Conservation (phyloP, 1,140 invertebrate genomes). For the Leptopilina boulardi region DNA sequence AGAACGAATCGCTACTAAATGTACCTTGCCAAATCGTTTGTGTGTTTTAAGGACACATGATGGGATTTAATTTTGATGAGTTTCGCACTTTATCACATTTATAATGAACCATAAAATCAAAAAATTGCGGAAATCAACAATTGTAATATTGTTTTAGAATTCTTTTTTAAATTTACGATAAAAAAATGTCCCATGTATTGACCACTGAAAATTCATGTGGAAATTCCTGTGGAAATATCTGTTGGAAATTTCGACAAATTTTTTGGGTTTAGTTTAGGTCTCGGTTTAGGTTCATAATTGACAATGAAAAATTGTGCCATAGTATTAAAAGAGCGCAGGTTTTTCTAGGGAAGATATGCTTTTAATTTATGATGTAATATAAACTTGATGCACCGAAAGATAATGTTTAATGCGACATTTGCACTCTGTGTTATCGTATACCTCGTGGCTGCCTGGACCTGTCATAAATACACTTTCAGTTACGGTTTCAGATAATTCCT, state of each 20-base stretch:
- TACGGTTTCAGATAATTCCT: slow-evolving; percentile 11
- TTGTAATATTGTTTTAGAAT: too few species aligned
- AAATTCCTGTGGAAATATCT: too few species aligned
- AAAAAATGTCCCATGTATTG: too few species aligned
- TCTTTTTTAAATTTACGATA: too few species aligned
- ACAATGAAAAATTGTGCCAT: not conserved
- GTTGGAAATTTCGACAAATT: too few species aligned
- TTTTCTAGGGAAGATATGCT: not conserved
- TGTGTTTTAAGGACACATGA: slow-evolving; percentile 24
- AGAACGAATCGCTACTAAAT: slow-evolving; percentile 30
- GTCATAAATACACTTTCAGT: slow-evolving; percentile 9
- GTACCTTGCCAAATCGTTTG: slow-evolving; percentile 16
- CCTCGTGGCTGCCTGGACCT: not conserved
- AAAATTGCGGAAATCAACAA: not conserved
- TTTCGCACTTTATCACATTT: slow-evolving; percentile 9
- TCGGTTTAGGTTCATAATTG: too few species aligned
- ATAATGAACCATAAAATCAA: slow-evolving; percentile 10
- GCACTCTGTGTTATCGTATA: slow-evolving; percentile 21
- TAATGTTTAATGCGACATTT: slow-evolving; percentile 19
- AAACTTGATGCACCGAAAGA: slow-evolving; percentile 21
- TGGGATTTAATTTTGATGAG: not conserved
- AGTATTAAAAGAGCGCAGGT: not conserved
- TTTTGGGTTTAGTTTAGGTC: too few species aligned
- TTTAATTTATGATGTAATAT: slow-evolving; percentile 24
- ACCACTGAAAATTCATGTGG: too few species aligned